phyloP scores from a whole-genome alignment of 2,113 vertebrate species.

The Poeciliopsis turrubarensis region DNA sequence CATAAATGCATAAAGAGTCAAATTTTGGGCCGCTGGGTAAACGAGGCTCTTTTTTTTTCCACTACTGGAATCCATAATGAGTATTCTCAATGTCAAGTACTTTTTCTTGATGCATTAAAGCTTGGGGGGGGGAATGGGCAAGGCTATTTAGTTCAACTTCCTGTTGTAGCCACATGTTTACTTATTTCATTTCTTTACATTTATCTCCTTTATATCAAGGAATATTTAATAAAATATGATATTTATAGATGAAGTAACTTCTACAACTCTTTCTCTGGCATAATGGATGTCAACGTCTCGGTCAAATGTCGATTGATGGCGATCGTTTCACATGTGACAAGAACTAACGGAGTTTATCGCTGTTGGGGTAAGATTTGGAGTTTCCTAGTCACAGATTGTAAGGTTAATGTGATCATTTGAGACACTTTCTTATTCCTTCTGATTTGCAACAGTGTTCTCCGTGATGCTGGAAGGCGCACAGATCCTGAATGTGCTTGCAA shows the following conservation, averaged over 20 bases:
- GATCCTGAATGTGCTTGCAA: not conserved
- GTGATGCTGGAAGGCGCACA: no score
- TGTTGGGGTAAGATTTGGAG: no score
- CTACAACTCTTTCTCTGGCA: not conserved
- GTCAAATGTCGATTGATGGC: not conserved
- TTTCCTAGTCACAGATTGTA: no score
- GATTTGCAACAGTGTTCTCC: no score
- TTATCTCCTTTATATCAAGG: not conserved
- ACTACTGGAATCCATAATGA: conserved; percentile 55
- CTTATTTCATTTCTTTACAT: not conserved
- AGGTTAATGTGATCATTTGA: no score
- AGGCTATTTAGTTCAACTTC: conserved; percentile 2
- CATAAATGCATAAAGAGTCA: conserved; percentile 57
- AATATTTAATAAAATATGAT: not conserved
- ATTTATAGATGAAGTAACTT: not conserved
- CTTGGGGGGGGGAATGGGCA: not conserved
- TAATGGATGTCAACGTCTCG: not conserved
- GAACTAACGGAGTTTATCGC: no score
- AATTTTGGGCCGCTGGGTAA: conserved; percentile 59
- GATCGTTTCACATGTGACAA: no score
- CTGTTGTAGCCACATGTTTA: not conserved
- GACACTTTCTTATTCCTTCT: no score
- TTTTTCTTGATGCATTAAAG: conserved; percentile 38
- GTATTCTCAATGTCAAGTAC: conserved; percentile 48
- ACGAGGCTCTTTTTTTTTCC: conserved; percentile 49